Percentiles rank a stretch among this genome's conserved stretches.
Evolutionary conservation across 2,888 invertebrate species (phyloP).

Genomic region (Rugalucina vietnamica): DNA sequence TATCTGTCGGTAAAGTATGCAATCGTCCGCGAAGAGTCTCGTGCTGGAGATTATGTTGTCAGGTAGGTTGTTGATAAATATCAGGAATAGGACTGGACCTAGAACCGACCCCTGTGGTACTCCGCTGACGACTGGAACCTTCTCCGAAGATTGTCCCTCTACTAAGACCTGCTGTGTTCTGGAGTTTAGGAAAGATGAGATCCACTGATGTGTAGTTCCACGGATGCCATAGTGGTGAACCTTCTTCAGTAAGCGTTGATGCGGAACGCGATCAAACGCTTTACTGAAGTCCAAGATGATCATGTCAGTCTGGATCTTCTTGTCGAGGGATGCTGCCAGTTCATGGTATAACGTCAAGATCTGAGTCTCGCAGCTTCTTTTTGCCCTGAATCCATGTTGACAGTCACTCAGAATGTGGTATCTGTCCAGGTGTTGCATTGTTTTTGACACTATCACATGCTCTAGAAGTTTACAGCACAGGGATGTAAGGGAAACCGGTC

Average conservation of each 20-base stretch:
- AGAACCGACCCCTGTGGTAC: slow-evolving; percentile 38
- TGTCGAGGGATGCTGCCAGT: too few species aligned
- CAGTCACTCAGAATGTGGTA: too few species aligned
- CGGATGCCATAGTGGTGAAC: slow-evolving; percentile 29
- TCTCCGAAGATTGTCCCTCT: slow-evolving; percentile 23
- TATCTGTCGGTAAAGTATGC: slow-evolving; percentile 14
- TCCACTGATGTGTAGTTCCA: slow-evolving; percentile 19
- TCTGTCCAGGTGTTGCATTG: too few species aligned
- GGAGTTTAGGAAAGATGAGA: slow-evolving; percentile 5
- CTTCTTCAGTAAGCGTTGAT: slow-evolving; percentile 18
- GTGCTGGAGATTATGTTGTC: not conserved
- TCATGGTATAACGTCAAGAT: too few species aligned
- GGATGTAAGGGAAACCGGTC: too few species aligned
- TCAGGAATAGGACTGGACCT: slow-evolving; percentile 18
- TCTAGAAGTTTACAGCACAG: too few species aligned
- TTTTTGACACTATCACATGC: too few species aligned
- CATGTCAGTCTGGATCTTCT: slow-evolving; percentile 29
- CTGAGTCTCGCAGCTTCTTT: too few species aligned
- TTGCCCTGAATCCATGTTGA: too few species aligned
- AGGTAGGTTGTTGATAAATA: slow-evolving; percentile 28
- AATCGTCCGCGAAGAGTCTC: slow-evolving; percentile 30
- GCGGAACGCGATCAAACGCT: slow-evolving; percentile 27
- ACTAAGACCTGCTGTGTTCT: slow-evolving; percentile 30
- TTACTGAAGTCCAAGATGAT: slow-evolving; percentile 35
- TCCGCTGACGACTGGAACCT: slow-evolving; percentile 29